phyloP scores from a whole-genome alignment of 2,113 vertebrate species.

The Cyprinodon variegatus region DNA sequence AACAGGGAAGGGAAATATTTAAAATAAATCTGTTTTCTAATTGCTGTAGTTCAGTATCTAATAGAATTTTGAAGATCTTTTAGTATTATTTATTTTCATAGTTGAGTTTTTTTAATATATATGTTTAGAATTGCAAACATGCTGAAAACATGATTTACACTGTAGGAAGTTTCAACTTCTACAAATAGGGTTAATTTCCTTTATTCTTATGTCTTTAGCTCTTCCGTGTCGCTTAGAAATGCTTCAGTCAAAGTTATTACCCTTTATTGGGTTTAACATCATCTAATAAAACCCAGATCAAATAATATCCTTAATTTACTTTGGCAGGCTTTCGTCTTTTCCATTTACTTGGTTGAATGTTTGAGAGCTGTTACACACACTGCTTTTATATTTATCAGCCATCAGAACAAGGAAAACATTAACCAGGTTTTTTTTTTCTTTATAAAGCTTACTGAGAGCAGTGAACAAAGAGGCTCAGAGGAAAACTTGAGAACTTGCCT shows the following conservation, averaged over 20 bases:
- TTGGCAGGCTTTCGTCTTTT: not conserved
- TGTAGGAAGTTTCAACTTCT: not conserved
- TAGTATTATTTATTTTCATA: too few relatives aligned
- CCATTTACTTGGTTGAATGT: not conserved
- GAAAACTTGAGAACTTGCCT: too few relatives aligned
- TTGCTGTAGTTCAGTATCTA: not conserved
- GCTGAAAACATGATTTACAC: not conserved
- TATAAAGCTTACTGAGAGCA: too few relatives aligned
- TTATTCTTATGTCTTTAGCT: not conserved
- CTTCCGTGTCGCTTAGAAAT: not conserved
- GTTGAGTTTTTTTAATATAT: too few relatives aligned
- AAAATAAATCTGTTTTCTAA: not conserved
- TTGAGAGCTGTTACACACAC: not conserved
- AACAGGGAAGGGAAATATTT: not conserved
- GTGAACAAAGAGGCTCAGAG: too few relatives aligned
- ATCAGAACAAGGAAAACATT: too few relatives aligned
- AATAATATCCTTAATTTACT: not conserved
- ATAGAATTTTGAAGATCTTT: too few relatives aligned
- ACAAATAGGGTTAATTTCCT: not conserved
- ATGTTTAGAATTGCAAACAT: not conserved
- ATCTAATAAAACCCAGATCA: not conserved
- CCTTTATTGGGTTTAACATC: not conserved
- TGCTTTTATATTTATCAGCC: too few relatives aligned
- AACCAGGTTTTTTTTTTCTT: too few relatives aligned
- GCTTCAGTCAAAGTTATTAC: not conserved